Percentiles rank a stretch among this genome's conserved stretches.
These are phyloP conservation scores for Bradysia coprophila DNA, from an alignment of 1,140 invertebrate genomes.

Conservation along the genomic window DNA sequence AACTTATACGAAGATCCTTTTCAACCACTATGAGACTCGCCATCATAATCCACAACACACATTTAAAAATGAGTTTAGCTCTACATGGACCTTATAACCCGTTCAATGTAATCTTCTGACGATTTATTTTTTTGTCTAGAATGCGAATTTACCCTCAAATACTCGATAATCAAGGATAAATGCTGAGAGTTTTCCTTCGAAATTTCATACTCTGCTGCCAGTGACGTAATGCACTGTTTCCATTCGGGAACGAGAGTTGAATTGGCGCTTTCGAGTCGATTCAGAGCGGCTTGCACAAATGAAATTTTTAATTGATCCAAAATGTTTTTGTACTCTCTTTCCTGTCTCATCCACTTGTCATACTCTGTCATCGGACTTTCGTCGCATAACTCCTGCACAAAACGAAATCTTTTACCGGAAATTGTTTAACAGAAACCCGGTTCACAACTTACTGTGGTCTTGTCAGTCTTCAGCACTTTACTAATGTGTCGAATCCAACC, in stretches of 20 bases:
- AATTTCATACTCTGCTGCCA: slow-evolving; percentile 50
- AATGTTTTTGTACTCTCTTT: slow-evolving; percentile 51
- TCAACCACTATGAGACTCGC: too few species aligned
- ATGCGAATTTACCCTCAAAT: slow-evolving; percentile 45
- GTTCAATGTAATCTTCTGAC: too few species aligned
- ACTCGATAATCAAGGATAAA: slow-evolving; percentile 54
- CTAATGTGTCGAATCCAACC: slow-evolving; percentile 45
- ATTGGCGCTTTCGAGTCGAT: slow-evolving; percentile 29
- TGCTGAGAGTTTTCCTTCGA: slow-evolving; percentile 75
- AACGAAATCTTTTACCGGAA: slow-evolving; percentile 2
- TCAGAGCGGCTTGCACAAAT: slow-evolving; percentile 26
- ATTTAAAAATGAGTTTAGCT: not conserved
- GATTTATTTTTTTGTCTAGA: not conserved
- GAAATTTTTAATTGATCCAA: slow-evolving; percentile 63
- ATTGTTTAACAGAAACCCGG: not conserved
- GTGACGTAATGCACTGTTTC: slow-evolving; percentile 29
- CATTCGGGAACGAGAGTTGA: slow-evolving; percentile 30
- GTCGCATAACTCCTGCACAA: slow-evolving; percentile 28
- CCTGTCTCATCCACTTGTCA: slow-evolving; percentile 61
- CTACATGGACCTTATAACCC: not conserved
- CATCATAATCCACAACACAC: too few species aligned
- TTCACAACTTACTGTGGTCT: too few species aligned
- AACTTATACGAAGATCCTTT: too few species aligned
- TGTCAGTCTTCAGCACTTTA: slow-evolving; percentile 29
- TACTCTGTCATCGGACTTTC: slow-evolving; percentile 65